Evolutionary conservation across 1,140 invertebrate species (phyloP), one percentile per base, ranked within the genome.

Genomic region (Cherax quadricarinatus): DNA sequence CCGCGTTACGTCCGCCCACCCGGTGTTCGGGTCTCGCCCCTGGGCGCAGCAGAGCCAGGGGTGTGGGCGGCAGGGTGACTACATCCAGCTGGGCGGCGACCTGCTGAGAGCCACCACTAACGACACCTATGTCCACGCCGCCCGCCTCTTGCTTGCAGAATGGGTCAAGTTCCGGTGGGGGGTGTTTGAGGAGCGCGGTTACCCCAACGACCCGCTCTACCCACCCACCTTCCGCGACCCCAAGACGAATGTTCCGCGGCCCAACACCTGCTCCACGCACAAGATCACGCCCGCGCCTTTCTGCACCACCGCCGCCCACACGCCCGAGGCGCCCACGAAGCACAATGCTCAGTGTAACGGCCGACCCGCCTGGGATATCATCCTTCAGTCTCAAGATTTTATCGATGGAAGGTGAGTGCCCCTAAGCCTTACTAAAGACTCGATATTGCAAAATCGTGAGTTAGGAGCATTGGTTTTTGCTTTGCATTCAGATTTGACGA

Each of bases 81-180:
- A 96, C 93, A 96, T 97, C 21, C 96, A 96, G 93, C 85, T 96
- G 12, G 95, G 95, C 78, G 95, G 95, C 49, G 94, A 95, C 79
- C 94, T 95, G 86, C 94, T 95, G 16, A 93, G 93, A 12, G 53
- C 89, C 66, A 93, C 70, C 94, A 96, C 96, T 95, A 66, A 95
- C 95, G 93, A 94, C 95, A 66, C 88, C 70, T 92, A 93, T 53
- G 66, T 86, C 30, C 83, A 91, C 70, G 92, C 91, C 24, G 91
- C 93, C 48, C 95, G 95, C 91, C 94, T 95, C 24, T 94, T 97
- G 30, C 95, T 96, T 7, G 96, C 96, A 91, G 96, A 97, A 94
- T 97, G 96, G 95, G 96, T 96, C 3, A 96, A 96, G 94, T 97
- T 96, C 94, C 95, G 97, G 0, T 97, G 97, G 95, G 97, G 97